These are phyloP conservation scores for Cariama cristata DNA, from an alignment of 2,113 vertebrate genomes.

Conservation along the genomic window DNA sequence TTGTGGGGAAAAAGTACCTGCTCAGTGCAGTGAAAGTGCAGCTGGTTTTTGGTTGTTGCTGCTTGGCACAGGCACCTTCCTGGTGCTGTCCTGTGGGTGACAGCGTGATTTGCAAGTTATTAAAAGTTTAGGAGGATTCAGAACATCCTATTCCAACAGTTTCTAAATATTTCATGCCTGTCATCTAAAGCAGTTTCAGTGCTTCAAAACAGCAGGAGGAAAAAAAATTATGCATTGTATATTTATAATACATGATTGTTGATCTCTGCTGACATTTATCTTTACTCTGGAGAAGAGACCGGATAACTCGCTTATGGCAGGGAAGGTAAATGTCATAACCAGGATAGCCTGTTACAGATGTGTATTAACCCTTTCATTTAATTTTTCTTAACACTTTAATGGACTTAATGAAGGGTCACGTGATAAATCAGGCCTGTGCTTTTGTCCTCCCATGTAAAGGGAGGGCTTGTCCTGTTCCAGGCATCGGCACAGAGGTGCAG, in stretches of 20 bases:
- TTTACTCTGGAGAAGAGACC: not conserved
- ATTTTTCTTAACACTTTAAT: not conserved
- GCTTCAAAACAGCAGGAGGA: conserved; percentile 36
- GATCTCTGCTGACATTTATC: conserved; percentile 50
- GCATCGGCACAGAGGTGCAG: not conserved
- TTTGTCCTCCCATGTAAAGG: not conserved
- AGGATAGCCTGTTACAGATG: not conserved
- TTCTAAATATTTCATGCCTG: conserved; percentile 52
- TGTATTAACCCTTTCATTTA: conserved; percentile 12
- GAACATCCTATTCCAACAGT: not conserved
- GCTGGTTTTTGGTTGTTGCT: not conserved
- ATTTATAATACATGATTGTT: conserved; percentile 55
- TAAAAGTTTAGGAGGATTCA: conserved; percentile 45
- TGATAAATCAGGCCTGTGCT: not conserved
- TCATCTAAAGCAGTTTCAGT: conserved; percentile 15
- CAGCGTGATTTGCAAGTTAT: not conserved
- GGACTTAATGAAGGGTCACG: not conserved
- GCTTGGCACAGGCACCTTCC: not conserved
- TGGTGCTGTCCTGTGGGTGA: conserved; percentile 14
- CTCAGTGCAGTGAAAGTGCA: not conserved
- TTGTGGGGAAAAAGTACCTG: not conserved
- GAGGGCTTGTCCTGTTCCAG: accelerated
- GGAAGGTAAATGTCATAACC: conserved; percentile 41
- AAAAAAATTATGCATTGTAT: not conserved
- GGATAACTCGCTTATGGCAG: not conserved